Evolutionary conservation across 2,113 vertebrate species (phyloP).

Genomic region (Microcebus lehilahytsara): DNA sequence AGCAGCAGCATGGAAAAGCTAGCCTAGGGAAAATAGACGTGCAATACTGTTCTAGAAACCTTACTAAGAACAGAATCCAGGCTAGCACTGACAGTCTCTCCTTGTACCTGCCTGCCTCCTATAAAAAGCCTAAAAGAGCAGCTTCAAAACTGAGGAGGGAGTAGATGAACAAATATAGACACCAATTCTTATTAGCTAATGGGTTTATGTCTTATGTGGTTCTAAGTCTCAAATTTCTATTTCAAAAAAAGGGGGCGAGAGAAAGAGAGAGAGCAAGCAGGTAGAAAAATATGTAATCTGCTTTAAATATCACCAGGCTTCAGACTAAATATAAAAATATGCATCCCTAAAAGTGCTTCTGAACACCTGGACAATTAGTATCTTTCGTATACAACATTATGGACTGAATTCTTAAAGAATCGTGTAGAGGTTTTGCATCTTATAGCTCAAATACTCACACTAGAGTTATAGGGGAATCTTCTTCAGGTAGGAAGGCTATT

Average conservation of each 20-base stretch:
- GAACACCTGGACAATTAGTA: not conserved
- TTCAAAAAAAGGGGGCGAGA: not conserved
- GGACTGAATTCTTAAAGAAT: not conserved
- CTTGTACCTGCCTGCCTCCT: not conserved
- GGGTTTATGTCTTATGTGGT: not conserved
- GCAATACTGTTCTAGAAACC: not conserved
- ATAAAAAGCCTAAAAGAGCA: not conserved
- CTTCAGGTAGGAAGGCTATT: not conserved
- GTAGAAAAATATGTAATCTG: not conserved
- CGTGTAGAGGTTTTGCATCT: not conserved
- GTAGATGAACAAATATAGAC: not conserved
- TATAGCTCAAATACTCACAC: not conserved
- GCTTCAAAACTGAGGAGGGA: not conserved
- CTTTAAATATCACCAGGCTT: not conserved
- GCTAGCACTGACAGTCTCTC: not conserved
- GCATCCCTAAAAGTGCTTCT: not conserved
- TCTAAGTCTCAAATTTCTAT: not conserved
- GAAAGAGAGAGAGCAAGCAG: not conserved
- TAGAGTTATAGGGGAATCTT: not conserved
- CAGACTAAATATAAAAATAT: not conserved
- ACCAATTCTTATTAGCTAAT: not conserved
- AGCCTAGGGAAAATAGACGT: not conserved
- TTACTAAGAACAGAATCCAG: not conserved
- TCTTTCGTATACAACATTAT: not conserved
- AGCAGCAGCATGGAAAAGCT: not conserved